phyloP scores from a whole-genome alignment of 2,113 vertebrate genomes.

The Forbesichthys papilliferus region DNA sequence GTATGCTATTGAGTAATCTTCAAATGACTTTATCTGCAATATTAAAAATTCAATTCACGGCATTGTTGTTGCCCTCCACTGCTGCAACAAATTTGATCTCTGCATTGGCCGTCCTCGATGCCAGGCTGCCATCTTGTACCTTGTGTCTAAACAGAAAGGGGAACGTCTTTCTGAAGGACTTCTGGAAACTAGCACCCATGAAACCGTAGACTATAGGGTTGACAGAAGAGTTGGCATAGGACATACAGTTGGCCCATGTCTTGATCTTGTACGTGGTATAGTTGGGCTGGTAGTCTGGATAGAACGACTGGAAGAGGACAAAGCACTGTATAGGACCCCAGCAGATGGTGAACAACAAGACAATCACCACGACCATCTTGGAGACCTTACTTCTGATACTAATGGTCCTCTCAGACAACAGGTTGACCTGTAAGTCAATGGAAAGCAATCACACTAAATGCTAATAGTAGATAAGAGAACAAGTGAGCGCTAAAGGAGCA shows the following conservation, averaged over 20 bases:
- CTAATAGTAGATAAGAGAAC: not conserved
- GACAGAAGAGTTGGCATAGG: conserved; percentile 83
- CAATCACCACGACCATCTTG: conserved; percentile 86
- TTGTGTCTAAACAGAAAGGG: conserved; percentile 82
- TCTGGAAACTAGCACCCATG: conserved; percentile 84
- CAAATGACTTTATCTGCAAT: not conserved
- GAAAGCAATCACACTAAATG: not conserved
- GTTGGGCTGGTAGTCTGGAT: conserved; percentile 73
- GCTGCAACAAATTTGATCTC: conserved; percentile 84
- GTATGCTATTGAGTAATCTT: not conserved
- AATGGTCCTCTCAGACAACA: conserved; percentile 82
- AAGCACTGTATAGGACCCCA: conserved; percentile 89
- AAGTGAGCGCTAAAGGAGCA: not conserved
- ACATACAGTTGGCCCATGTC: conserved; percentile 85
- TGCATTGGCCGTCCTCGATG: conserved; percentile 80
- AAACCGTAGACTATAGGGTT: conserved; percentile 83
- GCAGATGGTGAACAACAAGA: conserved; percentile 84
- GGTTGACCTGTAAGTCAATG: conserved; percentile 73
- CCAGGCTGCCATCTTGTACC: conserved; percentile 78
- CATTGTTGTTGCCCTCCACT: conserved; percentile 70
- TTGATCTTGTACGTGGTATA: conserved; percentile 83
- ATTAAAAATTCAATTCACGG: conserved; percentile 50
- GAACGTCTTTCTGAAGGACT: conserved; percentile 83
- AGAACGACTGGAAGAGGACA: conserved; percentile 80
- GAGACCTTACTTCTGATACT: conserved; percentile 82